Conservation (phyloP, 2,797 vertebrate species). For the Hephaestus fuliginosus region DNA sequence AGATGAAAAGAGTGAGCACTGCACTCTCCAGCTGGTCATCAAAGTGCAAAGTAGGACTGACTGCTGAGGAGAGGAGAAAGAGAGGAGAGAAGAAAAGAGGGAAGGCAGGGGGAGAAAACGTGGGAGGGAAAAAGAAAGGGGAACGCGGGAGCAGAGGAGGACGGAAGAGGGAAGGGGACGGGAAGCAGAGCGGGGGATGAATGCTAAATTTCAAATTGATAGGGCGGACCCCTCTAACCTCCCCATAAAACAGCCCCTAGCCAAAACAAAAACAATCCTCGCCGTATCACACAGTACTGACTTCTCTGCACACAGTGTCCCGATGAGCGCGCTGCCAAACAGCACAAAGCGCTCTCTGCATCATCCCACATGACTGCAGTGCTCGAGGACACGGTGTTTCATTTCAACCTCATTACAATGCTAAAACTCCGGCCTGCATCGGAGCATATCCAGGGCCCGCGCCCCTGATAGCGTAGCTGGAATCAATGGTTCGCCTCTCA, state of each 20-base stretch:
- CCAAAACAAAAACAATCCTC: constrained; percentile 72
- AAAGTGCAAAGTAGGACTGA: constrained; percentile 56
- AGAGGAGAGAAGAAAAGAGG: background rate
- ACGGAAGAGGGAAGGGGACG: background rate
- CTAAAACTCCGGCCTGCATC: constrained; percentile 75
- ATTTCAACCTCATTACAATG: constrained; percentile 83
- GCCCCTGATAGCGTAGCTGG: constrained; percentile 73
- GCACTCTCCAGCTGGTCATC: constrained; percentile 64
- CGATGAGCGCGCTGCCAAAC: constrained; percentile 65
- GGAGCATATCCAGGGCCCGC: constrained; percentile 70
- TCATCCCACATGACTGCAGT: constrained; percentile 76
- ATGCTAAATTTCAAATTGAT: constrained; percentile 67
- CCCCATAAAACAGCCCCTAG: constrained; percentile 61
- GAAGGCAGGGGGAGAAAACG: background rate
- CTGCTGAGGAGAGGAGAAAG: constrained; percentile 32
- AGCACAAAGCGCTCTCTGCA: constrained; percentile 67
- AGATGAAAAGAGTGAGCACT: constrained; percentile 63
- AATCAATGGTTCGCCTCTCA: constrained; percentile 81
- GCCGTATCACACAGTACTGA: constrained; percentile 57
- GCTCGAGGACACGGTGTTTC: constrained; percentile 78
- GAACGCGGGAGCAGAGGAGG: constrained; percentile 16
- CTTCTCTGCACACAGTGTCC: constrained; percentile 63
- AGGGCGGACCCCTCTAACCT: constrained; percentile 64
- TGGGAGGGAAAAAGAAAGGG: background rate
- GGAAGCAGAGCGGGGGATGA: constrained; percentile 47